phyloP scores from a whole-genome alignment of 2,797 vertebrate genomes.

The Sitta carolinensis region DNA sequence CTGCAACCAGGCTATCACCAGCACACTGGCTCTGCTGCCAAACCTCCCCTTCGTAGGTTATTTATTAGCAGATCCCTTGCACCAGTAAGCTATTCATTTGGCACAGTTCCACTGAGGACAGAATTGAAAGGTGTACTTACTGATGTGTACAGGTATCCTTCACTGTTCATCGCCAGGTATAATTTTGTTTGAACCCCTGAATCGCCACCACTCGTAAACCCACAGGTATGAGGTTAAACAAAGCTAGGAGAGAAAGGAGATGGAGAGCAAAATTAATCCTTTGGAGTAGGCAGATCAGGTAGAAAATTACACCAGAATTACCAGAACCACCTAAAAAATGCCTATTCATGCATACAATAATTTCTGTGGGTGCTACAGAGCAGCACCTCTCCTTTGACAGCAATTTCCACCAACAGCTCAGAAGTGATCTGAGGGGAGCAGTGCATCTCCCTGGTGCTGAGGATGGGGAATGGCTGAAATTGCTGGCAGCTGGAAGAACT shows the following conservation, averaged over 20 bases:
- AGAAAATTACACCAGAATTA: neutral
- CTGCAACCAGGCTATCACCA: neutral
- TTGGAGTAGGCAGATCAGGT: neutral
- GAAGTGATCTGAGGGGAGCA: neutral
- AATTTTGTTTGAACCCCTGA: constrained; percentile 98
- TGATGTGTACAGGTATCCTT: constrained; percentile 97
- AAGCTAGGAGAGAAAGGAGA: constrained; percentile 80
- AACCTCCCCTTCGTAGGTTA: neutral
- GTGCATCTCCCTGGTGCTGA: rapidly evolving
- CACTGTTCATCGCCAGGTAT: constrained; percentile 99
- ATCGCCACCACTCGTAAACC: constrained; percentile 99
- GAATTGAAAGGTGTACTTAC: constrained; percentile 80
- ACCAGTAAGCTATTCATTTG: neutral
- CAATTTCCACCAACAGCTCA: neutral
- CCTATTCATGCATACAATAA: neutral
- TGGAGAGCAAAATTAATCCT: constrained; percentile 46
- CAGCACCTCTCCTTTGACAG: neutral
- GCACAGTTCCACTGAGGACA: neutral
- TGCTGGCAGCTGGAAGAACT: neutral
- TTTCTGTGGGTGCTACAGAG: neutral
- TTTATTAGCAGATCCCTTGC: neutral
- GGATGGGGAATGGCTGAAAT: neutral
- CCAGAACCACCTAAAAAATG: neutral
- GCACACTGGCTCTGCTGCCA: neutral
- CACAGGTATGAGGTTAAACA: constrained; percentile 99